Conservation (phyloP, 2,888 invertebrate genomes). For the Eilema caniola region DNA sequence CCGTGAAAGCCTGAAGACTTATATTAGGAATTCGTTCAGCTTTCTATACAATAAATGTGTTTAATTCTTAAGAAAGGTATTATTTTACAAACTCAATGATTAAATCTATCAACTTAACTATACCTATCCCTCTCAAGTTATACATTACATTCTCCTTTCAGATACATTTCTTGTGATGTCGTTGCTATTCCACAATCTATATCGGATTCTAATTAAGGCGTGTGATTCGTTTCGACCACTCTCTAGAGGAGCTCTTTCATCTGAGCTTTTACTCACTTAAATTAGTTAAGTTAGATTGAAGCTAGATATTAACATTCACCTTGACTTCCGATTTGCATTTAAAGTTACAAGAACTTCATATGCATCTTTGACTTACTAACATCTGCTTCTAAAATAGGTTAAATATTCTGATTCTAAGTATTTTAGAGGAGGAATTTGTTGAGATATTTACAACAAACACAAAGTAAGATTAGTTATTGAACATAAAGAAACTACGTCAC, state of each 20-base stretch:
- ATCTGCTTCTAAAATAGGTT: background rate
- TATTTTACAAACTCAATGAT: too few species aligned
- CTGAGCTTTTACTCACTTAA: background rate
- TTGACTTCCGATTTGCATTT: background rate
- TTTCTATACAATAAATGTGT: too few species aligned
- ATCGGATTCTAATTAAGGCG: background rate
- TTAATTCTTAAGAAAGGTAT: too few species aligned
- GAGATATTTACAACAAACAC: background rate
- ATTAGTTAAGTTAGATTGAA: background rate
- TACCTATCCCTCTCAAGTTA: too few species aligned
- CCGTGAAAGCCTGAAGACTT: too few species aligned
- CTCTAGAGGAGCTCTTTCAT: background rate
- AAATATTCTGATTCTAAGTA: background rate
- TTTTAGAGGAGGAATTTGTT: background rate
- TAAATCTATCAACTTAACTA: too few species aligned
- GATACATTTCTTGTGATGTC: too few species aligned
- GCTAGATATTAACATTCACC: background rate
- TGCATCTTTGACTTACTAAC: background rate
- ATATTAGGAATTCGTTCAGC: too few species aligned
- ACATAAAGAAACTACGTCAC: background rate
- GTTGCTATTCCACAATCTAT: too few species aligned
- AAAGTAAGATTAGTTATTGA: background rate
- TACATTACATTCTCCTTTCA: too few species aligned
- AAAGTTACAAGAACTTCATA: background rate
- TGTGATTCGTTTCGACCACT: background rate